Conservation (phyloP, 1,140 invertebrate species). For the Asobara japonica region DNA sequence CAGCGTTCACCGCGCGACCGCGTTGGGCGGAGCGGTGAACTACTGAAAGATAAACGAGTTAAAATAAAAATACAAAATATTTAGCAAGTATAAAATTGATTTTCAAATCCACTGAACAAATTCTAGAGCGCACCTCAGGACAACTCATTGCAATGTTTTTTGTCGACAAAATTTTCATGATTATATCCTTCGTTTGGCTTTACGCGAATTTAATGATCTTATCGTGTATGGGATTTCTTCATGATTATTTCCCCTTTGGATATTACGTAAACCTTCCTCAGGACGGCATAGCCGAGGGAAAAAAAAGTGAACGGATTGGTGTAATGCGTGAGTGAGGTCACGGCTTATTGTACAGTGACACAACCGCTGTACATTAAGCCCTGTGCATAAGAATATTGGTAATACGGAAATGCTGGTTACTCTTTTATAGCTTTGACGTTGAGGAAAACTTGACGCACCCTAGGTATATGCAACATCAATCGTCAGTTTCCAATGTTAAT, state of each 20-base stretch:
- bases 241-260: background rate
- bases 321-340: background rate
- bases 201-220: background rate
- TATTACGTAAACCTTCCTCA: background rate
- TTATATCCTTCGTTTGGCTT: background rate
- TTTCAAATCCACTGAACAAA: too few relatives aligned
- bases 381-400: background rate
- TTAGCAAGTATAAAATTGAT: too few relatives aligned
- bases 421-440: background rate
- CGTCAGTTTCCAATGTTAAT: background rate
- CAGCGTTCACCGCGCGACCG: too few relatives aligned
- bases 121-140: too few relatives aligned
- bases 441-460: background rate
- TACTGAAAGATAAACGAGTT: too few relatives aligned
- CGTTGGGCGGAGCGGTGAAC: too few relatives aligned
- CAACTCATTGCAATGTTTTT: too few relatives aligned
- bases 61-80: too few relatives aligned
- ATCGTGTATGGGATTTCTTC: background rate
- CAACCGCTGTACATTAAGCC: background rate
- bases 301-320: background rate
- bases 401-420: background rate
- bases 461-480: background rate
- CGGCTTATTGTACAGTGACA: background rate
- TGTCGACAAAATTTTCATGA: too few relatives aligned
- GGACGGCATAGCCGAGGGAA: background rate